These are phyloP conservation scores for Sesamia inferens DNA, from an alignment of 2,888 invertebrate genomes.

Conservation along the genomic window DNA sequence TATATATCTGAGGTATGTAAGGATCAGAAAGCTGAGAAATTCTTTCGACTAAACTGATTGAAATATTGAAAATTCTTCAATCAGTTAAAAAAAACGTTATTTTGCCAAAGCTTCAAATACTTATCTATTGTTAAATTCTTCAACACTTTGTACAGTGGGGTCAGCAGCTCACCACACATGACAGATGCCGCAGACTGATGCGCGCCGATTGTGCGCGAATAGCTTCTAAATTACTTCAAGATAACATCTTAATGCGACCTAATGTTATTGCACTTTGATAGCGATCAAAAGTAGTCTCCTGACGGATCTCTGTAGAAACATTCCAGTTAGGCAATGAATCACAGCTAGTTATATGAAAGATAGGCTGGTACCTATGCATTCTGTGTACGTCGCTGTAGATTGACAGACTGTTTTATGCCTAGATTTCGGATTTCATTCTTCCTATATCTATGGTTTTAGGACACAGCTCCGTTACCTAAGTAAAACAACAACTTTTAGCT, in stretches of 20 bases:
- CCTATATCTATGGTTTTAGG: too few species aligned
- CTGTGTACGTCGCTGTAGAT: too few species aligned
- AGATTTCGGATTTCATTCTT: too few species aligned
- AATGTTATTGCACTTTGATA: conserved; percentile 39
- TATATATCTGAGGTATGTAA: too few species aligned
- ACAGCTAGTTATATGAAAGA: not conserved
- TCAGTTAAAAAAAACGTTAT: not conserved
- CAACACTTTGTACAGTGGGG: not conserved
- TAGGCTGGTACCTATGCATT: not conserved
- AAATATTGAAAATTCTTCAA: not conserved
- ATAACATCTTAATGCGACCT: conserved; percentile 51
- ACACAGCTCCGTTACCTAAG: too few species aligned
- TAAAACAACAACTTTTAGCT: too few species aligned
- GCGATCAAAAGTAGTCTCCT: conserved; percentile 25
- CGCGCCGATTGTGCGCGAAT: conserved; percentile 74
- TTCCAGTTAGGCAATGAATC: not conserved
- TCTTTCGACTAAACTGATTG: not conserved
- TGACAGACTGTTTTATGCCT: too few species aligned
- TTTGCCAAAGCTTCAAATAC: not conserved
- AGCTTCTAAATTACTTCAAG: conserved; percentile 70
- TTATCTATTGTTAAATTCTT: not conserved
- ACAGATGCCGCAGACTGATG: conserved; percentile 71
- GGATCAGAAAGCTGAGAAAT: not conserved
- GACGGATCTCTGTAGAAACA: conserved; percentile 10
- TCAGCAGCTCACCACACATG: conserved; percentile 36